Evolutionary conservation across 1,140 invertebrate genomes (phyloP).

Genomic region (Zaprionus camerounensis): DNA sequence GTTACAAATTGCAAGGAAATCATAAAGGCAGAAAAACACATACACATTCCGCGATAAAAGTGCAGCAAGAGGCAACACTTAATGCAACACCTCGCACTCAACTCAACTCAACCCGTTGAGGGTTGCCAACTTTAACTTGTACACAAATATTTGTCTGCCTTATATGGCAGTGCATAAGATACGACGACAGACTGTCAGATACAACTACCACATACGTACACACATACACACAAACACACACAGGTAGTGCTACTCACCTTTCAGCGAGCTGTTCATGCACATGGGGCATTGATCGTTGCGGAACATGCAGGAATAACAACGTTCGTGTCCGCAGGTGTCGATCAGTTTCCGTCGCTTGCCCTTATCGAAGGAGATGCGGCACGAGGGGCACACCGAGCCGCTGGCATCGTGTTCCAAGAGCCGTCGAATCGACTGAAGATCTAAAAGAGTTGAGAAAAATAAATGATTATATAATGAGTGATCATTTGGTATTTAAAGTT

Average conservation of each 20-base stretch:
- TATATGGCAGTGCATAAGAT: slow-evolving; percentile 64
- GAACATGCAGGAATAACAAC: slow-evolving; percentile 97
- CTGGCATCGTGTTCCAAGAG: slow-evolving; percentile 84
- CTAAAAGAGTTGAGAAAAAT: slow-evolving; percentile 85
- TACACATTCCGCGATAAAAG: slow-evolving; percentile 39
- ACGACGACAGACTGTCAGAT: slow-evolving; percentile 21
- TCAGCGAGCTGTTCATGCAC: slow-evolving; percentile 86
- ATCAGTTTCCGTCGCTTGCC: slow-evolving; percentile 97
- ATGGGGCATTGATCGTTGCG: slow-evolving; percentile 95
- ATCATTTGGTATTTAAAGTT: slow-evolving; percentile 31
- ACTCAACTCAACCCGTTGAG: slow-evolving; percentile 19
- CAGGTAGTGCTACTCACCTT: slow-evolving; percentile 66
- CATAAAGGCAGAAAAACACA: slow-evolving; percentile 22
- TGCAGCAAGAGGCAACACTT: slow-evolving; percentile 43
- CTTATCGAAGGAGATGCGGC: slow-evolving; percentile 96
- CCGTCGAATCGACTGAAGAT: slow-evolving; percentile 89
- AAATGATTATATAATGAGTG: slow-evolving; percentile 40
- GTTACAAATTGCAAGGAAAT: slow-evolving; percentile 37
- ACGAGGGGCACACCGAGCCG: slow-evolving; percentile 90
- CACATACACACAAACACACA: background rate
- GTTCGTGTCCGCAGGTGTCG: slow-evolving; percentile 96
- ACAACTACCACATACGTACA: slow-evolving; percentile 1
- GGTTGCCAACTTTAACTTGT: slow-evolving; percentile 54
- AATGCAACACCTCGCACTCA: slow-evolving; percentile 42
- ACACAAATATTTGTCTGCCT: slow-evolving; percentile 64